Percentiles rank a stretch among this genome's conserved stretches.
Conservation (phyloP, 2,113 vertebrate species). For the Saccopteryx bilineata region DNA sequence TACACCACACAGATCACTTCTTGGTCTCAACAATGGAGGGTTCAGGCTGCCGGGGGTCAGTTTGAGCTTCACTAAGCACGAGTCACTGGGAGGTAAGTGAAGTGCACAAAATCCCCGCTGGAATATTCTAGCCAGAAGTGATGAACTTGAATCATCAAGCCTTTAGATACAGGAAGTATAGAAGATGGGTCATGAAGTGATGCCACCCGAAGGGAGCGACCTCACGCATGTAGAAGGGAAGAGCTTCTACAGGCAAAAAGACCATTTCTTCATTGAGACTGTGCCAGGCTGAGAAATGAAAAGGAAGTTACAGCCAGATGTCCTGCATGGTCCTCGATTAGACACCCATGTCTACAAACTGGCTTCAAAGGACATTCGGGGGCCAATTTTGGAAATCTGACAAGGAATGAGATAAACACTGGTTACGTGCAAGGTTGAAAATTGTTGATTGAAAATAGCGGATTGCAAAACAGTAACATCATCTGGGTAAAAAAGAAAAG, state of each 20-base stretch:
- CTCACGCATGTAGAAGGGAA: not conserved
- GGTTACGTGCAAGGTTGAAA: conserved; percentile 31
- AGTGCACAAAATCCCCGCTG: not conserved
- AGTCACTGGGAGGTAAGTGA: not conserved
- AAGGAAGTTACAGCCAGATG: not conserved
- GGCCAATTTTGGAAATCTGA: not conserved
- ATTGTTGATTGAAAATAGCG: not conserved
- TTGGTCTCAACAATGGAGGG: no score
- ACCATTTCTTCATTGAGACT: not conserved
- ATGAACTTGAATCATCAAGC: not conserved
- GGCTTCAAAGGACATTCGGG: not conserved
- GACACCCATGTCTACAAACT: not conserved
- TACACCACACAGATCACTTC: not conserved
- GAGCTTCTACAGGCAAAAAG: not conserved
- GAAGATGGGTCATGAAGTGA: not conserved
- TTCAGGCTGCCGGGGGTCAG: not conserved
- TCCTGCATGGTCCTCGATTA: not conserved
- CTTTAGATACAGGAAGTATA: not conserved
- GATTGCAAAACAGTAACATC: not conserved
- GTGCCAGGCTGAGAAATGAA: not conserved
- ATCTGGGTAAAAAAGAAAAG: conserved; percentile 12
- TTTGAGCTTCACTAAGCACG: fast-evolving
- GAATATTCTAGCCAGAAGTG: not conserved
- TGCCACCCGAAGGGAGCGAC: not conserved
- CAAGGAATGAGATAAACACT: not conserved